These are phyloP conservation scores for Hirtodrosophila alboralis DNA, from an alignment of 2,888 invertebrate genomes.

Conservation along the genomic window DNA sequence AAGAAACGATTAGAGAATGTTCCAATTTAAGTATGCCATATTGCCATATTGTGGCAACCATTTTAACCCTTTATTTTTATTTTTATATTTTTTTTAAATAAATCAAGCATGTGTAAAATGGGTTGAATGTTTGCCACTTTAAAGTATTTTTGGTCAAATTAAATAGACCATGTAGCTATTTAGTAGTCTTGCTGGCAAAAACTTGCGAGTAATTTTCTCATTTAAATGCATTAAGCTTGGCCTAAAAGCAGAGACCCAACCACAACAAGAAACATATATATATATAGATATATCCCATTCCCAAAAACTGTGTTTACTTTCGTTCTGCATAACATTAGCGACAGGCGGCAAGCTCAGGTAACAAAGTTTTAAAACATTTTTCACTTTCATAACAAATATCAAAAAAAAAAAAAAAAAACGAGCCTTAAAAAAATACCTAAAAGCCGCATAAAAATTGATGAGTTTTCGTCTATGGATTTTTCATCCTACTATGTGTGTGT, in stretches of 20 bases:
- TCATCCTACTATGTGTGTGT: neutral
- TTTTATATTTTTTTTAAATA: too few relatives aligned
- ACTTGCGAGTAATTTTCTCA: slow-evolving; percentile 69
- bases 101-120: slow-evolving; percentile 4
- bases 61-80: too few relatives aligned
- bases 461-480: slow-evolving; percentile 44
- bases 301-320: slow-evolving; percentile 47
- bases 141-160: slow-evolving; percentile 2
- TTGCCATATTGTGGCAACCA: too few relatives aligned
- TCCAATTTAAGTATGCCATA: too few relatives aligned
- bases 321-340: slow-evolving; percentile 60
- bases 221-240: slow-evolving; percentile 76
- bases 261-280: slow-evolving; percentile 38
- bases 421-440: slow-evolving; percentile 34
- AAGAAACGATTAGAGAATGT: too few relatives aligned
- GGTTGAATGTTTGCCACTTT: too few relatives aligned
- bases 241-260: slow-evolving; percentile 56
- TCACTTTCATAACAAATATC: slow-evolving; percentile 49
- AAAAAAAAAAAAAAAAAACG: too few relatives aligned
- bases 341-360: slow-evolving; percentile 39
- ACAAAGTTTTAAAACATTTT: slow-evolving; percentile 37
- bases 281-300: neutral
- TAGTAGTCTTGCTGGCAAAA: slow-evolving; percentile 13
- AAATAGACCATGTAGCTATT: neutral
- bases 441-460: slow-evolving; percentile 63